A percentile compares a stretch with the other conserved stretches of the same genome.
phyloP scores from a whole-genome alignment of 1,140 invertebrate species.

The Vanessa tameamea region DNA sequence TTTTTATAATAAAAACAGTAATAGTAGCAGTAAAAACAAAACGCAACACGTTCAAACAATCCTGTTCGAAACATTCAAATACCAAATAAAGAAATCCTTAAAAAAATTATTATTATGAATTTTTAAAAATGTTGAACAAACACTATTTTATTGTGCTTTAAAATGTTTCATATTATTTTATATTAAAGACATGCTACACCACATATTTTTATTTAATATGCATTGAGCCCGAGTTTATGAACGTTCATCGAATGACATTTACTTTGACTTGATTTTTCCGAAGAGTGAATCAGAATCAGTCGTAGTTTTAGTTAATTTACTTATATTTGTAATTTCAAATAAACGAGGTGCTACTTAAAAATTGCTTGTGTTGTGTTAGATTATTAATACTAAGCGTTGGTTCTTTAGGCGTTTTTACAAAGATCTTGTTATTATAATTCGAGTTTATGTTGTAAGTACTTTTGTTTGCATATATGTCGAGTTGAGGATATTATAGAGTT shows the following conservation, averaged over 20 bases:
- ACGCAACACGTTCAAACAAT: neutral
- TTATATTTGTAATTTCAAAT: conserved; percentile 31
- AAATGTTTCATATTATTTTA: too few relatives aligned
- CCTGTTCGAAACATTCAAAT: neutral
- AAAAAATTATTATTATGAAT: too few relatives aligned
- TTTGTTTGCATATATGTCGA: conserved; percentile 34
- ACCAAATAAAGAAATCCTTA: neutral
- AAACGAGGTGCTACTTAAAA: conserved; percentile 32
- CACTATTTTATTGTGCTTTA: too few relatives aligned
- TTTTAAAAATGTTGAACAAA: too few relatives aligned
- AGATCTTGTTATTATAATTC: conserved; percentile 19
- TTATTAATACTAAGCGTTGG: conserved; percentile 6
- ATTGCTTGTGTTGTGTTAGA: conserved; percentile 22
- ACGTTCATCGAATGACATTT: conserved; percentile 21
- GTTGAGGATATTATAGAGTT: conserved; percentile 25
- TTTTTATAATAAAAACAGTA: too few relatives aligned
- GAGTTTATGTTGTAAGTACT: conserved; percentile 20
- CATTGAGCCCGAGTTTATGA: neutral
- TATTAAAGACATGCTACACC: too few relatives aligned
- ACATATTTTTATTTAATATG: neutral
- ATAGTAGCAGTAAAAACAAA: neutral
- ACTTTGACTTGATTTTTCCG: conserved; percentile 37
- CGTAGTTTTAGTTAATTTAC: conserved; percentile 42
- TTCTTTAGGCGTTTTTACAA: conserved; percentile 9
- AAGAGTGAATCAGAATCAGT: conserved; percentile 48